These are phyloP conservation scores for Hydra vulgaris DNA, from an alignment of 30 jellyfish, hydroid and myxozoan genomes.

Conservation along the genomic window DNA sequence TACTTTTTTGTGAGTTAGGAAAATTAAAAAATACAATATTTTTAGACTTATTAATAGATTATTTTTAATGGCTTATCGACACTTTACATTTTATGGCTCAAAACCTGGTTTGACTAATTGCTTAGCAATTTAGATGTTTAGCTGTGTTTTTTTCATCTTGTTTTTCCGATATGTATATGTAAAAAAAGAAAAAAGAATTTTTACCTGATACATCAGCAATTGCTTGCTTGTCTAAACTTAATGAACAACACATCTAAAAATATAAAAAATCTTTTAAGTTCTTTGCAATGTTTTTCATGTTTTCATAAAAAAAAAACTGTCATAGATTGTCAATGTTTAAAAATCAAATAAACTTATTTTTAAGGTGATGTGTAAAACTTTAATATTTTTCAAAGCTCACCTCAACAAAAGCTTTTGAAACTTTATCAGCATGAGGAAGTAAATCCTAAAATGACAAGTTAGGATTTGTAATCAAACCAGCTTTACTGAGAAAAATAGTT, in stretches of 20 bases:
- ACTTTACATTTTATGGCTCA: background rate
- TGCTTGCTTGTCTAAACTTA: background rate
- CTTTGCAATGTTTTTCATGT: too few relatives aligned
- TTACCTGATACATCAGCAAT: slow-evolving; percentile 19
- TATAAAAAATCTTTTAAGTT: background rate
- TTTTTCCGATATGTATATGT: too few relatives aligned
- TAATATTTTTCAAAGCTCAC: background rate
- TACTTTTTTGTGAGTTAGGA: too few relatives aligned
- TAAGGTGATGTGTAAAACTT: background rate
- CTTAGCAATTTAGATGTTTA: too few relatives aligned
- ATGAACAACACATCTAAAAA: slow-evolving; percentile 5
- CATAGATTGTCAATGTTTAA: too few relatives aligned
- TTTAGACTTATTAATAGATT: too few relatives aligned
- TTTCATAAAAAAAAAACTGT: too few relatives aligned
- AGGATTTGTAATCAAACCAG: too few relatives aligned
- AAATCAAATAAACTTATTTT: background rate
- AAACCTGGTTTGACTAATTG: too few relatives aligned
- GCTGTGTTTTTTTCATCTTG: too few relatives aligned
- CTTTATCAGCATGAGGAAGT: slow-evolving; percentile 1
- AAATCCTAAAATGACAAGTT: background rate
- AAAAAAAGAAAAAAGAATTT: background rate
- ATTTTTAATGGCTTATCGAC: background rate
- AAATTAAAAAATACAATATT: too few relatives aligned
- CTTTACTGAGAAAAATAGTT: too few relatives aligned
- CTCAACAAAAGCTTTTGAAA: background rate